Base-by-base conservation (phyloP, 2,888 invertebrate genomes). In the Scelioninae gen. 1 region DNA sequence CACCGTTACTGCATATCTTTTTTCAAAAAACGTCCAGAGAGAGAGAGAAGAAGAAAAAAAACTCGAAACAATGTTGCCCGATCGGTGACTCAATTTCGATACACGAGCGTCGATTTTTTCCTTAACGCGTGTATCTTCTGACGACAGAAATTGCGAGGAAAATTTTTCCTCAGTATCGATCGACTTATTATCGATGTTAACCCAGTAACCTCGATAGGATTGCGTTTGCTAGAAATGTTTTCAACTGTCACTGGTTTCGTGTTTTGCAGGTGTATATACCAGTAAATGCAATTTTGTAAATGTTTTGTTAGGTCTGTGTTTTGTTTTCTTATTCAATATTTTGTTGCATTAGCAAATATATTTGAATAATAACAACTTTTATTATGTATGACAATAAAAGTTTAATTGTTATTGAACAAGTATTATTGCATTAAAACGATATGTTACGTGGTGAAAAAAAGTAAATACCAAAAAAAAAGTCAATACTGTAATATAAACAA, bases 131-230 rank as follows among this genome's bases (percentile, higher is more conserved):
- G 8, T 43, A 43, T 43, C 40, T 43, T 43, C 34, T 34, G 34
- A 47, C 47, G 13, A 47, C 51, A 13, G 53, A 53, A 53, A 34
- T 49, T 49, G 23, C 13, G 47, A 56, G 58, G 49, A 58, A 58
- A 71, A 58, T 58, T 56, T 16, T 47, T 23, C 49, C 16, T n/a
- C 9, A 38, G 43, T 58, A 71, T 58, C 58, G 58, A 71, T 71
- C 58, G 29, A 38, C 56, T 31, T 71, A 58, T 71, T 71, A 71
- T 71, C 58, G 69, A 71, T 71, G 58, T 71, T 71, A 71, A 71
- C 69, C 69, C 49, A 71, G 47, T 71, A 71, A 71, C 69, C 69
- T 49, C 69, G 38, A 56, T 71, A 58, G 10, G 11, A 49, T 31
- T 58, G 49, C 47, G 32, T 31, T 47, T 43, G 15, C 58, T 34